phyloP scores from a whole-genome alignment of 2,113 vertebrate genomes.

The Notarius quadriscutis region DNA sequence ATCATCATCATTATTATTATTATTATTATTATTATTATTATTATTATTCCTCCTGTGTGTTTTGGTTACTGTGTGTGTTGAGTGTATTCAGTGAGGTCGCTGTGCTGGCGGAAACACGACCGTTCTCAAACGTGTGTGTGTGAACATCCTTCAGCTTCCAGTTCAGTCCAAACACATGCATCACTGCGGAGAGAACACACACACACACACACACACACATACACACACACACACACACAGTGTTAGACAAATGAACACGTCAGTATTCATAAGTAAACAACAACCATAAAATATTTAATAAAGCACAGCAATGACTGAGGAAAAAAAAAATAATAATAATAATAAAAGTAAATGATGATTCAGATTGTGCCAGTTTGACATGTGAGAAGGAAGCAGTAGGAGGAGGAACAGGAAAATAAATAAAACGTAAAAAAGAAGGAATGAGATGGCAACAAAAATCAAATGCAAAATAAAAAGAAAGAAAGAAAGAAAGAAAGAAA shows the following conservation, averaged over 20 bases:
- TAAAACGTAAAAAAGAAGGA: no score
- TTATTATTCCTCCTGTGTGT: background rate
- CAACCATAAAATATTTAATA: background rate
- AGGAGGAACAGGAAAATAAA: no score
- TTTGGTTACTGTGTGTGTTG: background rate
- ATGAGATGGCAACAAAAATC: no score
- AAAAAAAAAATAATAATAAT: background rate
- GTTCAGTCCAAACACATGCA: conserved; percentile 90
- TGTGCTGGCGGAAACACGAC: conserved; percentile 81
- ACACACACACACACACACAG: background rate
- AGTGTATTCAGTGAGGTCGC: conserved; percentile 69
- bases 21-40: background rate
- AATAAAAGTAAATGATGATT: no score
- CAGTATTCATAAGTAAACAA: background rate
- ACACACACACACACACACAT: conserved; percentile 26
- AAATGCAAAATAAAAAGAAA: background rate
- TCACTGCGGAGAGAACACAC: conserved; percentile 73
- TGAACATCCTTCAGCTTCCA: conserved; percentile 88
- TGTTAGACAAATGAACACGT: background rate
- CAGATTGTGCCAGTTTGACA: no score
- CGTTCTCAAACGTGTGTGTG: conserved; percentile 87
- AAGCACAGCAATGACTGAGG: background rate
- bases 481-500: background rate
- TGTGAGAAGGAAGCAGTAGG: background rate
- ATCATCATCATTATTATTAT: background rate